A percentile compares a stretch with the other conserved stretches of the same genome.
Evolutionary conservation across 2,888 invertebrate species (phyloP).

Genomic region (Terebella lapidaria): DNA sequence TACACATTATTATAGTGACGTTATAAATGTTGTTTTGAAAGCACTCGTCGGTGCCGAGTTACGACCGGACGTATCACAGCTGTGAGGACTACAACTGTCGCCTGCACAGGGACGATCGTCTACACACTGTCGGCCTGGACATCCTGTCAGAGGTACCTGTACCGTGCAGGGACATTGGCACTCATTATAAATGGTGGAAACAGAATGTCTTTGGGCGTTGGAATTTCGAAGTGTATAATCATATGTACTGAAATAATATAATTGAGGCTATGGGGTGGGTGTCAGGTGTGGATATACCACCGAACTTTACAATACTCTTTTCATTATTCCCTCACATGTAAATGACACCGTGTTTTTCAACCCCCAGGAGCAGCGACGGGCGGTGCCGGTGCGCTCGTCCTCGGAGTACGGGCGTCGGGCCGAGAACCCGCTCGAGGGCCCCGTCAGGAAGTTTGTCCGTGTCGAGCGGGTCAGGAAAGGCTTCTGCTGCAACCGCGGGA

Average conservation of each 20-base stretch:
- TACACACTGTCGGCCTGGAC: conserved; percentile 31
- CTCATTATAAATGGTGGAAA: too few relatives aligned
- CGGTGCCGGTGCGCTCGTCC: conserved; percentile 30
- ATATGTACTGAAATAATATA: too few relatives aligned
- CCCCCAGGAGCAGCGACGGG: conserved; percentile 28
- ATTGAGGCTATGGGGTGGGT: too few relatives aligned
- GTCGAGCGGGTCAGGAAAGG: conserved; percentile 32
- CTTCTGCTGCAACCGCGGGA: conserved; percentile 32
- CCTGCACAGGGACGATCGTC: conserved; percentile 37
- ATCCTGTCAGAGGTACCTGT: conserved; percentile 31
- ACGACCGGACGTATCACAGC: conserved; percentile 30
- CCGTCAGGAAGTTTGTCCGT: conserved; percentile 25
- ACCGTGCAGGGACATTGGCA: too few relatives aligned
- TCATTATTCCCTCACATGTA: too few relatives aligned
- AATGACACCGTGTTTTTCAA: too few relatives aligned
- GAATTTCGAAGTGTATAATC: too few relatives aligned
- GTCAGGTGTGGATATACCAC: too few relatives aligned
- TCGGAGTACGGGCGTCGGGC: conserved; percentile 31
- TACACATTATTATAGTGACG: too few relatives aligned
- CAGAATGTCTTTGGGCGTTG: too few relatives aligned
- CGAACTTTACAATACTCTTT: too few relatives aligned
- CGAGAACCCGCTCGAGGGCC: conserved; percentile 25
- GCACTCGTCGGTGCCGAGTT: conserved; percentile 11
- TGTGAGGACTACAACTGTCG: conserved; percentile 29
- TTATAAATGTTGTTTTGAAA: background rate